Conservation (phyloP, 2,113 vertebrate genomes). For the Cyphomyrus discorhynchus region DNA sequence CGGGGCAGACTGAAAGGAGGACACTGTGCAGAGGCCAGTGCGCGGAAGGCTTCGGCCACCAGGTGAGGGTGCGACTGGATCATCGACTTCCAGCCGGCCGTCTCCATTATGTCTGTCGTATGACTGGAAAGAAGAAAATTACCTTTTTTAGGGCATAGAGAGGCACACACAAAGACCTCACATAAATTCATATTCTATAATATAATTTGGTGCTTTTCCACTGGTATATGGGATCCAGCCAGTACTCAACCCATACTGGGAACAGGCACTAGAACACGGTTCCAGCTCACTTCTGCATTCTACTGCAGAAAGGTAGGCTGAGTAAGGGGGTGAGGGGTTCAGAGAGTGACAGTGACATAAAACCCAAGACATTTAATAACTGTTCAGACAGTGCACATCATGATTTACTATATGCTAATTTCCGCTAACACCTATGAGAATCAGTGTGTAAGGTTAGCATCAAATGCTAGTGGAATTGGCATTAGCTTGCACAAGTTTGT, state of each 20-base stretch:
- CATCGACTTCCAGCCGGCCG: slow-evolving; percentile 98
- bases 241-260: neutral
- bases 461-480: neutral
- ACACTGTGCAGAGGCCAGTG: slow-evolving; percentile 92
- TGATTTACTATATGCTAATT: neutral
- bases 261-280: neutral
- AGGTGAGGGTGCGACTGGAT: slow-evolving; percentile 98
- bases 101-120: slow-evolving; percentile 95
- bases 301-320: neutral
- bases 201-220: neutral
- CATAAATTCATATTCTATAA: neutral
- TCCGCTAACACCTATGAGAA: too few species aligned
- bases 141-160: neutral
- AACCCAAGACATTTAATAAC: neutral
- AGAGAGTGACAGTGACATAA: neutral
- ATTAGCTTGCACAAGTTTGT: neutral
- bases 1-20: slow-evolving; percentile 91
- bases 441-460: too few species aligned
- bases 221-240: neutral
- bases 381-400: neutral
- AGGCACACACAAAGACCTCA: neutral
- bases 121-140: slow-evolving; percentile 71
- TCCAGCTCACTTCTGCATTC: neutral
- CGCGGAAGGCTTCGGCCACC: slow-evolving; percentile 96
- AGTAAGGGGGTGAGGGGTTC: neutral